A percentile compares a stretch with the other conserved stretches of the same genome.
These are phyloP conservation scores for Macaria notata DNA, from an alignment of 2,888 invertebrate species.

Conservation along the genomic window DNA sequence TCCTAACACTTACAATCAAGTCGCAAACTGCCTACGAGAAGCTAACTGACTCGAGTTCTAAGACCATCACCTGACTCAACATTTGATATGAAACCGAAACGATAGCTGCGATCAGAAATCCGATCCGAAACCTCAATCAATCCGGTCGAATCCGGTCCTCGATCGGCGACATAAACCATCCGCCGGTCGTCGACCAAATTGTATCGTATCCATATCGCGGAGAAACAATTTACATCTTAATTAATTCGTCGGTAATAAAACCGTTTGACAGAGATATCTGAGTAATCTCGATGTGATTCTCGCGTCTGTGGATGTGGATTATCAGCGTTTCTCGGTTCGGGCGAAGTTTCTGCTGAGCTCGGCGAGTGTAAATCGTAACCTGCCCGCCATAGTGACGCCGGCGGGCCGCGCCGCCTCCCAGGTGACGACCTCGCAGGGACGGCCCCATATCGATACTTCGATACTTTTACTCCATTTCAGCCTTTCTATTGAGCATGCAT, in stretches of 20 bases:
- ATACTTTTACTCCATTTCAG: background rate
- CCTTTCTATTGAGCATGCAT: too few species aligned
- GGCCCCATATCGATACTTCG: conserved; percentile 35
- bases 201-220: conserved; percentile 23
- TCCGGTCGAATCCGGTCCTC: conserved; percentile 10
- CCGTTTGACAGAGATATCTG: conserved; percentile 54
- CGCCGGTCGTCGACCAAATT: conserved; percentile 18
- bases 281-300: conserved; percentile 77
- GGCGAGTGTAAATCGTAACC: conserved; percentile 82
- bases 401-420: conserved; percentile 58
- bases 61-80: conserved; percentile 21
- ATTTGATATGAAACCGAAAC: conserved; percentile 15
- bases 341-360: conserved; percentile 78
- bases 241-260: conserved; percentile 63
- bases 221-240: conserved; percentile 52
- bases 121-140: conserved; percentile 13
- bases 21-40: conserved; percentile 12
- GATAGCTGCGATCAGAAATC: conserved; percentile 14
- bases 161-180: conserved; percentile 17
- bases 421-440: conserved; percentile 72
- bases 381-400: conserved; percentile 79
- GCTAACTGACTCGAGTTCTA: conserved; percentile 11
- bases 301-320: conserved; percentile 73
- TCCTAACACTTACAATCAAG: conserved; percentile 11
- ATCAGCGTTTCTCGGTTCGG: conserved; percentile 75